These are phyloP conservation scores for Holothuria scabra DNA, from an alignment of 53 echinoderm and acorn worm species.

Conservation along the genomic window DNA sequence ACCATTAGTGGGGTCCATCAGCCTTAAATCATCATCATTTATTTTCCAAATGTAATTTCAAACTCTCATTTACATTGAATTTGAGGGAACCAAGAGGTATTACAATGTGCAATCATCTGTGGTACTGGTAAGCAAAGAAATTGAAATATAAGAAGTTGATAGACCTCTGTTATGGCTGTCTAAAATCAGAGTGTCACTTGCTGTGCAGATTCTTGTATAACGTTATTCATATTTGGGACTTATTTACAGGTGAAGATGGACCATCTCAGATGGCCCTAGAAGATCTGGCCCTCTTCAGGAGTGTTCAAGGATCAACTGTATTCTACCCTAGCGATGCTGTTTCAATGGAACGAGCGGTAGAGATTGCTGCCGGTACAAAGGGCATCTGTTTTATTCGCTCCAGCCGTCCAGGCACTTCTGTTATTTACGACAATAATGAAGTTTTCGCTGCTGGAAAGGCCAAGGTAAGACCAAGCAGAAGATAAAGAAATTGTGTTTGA, in stretches of 20 bases:
- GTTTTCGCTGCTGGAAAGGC: conserved; percentile 81
- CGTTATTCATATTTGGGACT: neutral
- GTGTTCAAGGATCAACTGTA: conserved; percentile 84
- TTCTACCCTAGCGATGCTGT: conserved; percentile 98
- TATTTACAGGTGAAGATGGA: conserved; percentile 82
- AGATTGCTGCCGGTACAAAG: conserved; percentile 89
- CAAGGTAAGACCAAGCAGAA: conserved; percentile 57
- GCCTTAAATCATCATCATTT: no score
- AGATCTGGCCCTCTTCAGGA: conserved; percentile 94
- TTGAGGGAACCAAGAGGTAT: no score
- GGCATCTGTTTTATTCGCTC: conserved; percentile 95
- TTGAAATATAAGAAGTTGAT: no score
- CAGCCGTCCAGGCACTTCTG: conserved; percentile 81
- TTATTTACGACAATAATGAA: conserved; percentile 70
- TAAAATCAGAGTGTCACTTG: no score
- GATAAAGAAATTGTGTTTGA: no score
- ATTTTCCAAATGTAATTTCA: no score
- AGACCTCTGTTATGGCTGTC: no score
- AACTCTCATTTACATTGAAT: no score
- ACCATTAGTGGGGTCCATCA: no score
- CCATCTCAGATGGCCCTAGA: conserved; percentile 99
- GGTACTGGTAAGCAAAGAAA: no score
- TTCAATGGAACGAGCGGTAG: conserved; percentile 91
- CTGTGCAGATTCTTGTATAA: no score
- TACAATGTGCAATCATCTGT: no score